phyloP scores from a whole-genome alignment of 2,797 vertebrate genomes.

The Brachyalestes nurse region DNA sequence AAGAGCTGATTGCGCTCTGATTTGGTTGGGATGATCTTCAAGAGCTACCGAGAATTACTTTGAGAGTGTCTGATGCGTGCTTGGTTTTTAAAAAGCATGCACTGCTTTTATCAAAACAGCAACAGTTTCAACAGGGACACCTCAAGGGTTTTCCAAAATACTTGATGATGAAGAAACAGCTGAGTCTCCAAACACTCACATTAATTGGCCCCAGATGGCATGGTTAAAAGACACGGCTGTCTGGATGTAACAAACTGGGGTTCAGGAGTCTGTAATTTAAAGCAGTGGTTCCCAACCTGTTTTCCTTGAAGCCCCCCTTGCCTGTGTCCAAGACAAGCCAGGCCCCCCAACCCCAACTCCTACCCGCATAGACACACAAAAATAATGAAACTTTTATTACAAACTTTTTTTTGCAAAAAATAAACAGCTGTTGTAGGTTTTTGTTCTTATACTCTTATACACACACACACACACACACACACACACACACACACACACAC shows the following conservation, averaged over 20 bases:
- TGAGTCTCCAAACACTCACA: conserved; percentile 4
- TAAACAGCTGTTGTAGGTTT: no score
- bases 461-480: no score
- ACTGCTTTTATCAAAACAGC: conserved; percentile 45
- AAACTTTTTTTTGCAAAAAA: no score
- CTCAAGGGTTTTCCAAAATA: conserved; percentile 29
- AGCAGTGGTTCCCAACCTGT: no score
- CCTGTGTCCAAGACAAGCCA: no score
- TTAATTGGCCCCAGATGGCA: conserved; percentile 40
- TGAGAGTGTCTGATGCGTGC: neutral
- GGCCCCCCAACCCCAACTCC: no score
- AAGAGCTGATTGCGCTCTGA: conserved; percentile 44
- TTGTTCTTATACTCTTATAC: no score
- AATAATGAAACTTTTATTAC: no score
- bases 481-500: no score
- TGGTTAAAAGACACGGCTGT: conserved; percentile 18
- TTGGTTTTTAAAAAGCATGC: conserved; percentile 25
- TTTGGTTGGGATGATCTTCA: conserved; percentile 27
- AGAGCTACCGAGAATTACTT: conserved; percentile 13
- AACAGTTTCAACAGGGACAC: conserved; percentile 25
- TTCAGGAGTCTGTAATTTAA: conserved; percentile 15
- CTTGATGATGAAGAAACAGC: conserved; percentile 37
- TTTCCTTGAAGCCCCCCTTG: no score
- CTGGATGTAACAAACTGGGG: neutral
- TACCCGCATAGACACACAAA: no score